phyloP scores from a whole-genome alignment of 2,113 vertebrate species.

The Thunnus maccoyii region DNA sequence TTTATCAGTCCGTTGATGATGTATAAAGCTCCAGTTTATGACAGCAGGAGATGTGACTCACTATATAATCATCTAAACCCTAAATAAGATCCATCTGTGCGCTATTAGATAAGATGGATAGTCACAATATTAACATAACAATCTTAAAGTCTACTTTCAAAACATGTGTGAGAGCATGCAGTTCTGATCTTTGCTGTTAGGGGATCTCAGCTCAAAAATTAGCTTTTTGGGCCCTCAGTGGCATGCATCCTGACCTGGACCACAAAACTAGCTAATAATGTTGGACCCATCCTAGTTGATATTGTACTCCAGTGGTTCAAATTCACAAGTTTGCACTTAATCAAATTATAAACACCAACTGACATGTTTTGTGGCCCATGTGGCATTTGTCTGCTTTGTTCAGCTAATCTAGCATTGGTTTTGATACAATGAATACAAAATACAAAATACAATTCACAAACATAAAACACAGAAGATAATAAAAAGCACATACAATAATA shows the following conservation, averaged over 20 bases:
- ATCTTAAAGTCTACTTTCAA: neutral
- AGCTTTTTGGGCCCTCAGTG: neutral
- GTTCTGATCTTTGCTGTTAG: neutral
- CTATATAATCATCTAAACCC: constrained; percentile 7
- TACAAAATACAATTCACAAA: constrained; percentile 2
- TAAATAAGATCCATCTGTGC: neutral
- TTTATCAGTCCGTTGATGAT: constrained; percentile 25
- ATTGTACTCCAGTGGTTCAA: neutral
- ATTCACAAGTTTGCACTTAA: neutral
- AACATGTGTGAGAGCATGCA: neutral
- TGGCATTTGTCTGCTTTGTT: too few relatives aligned
- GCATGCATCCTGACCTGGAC: neutral
- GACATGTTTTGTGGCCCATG: too few relatives aligned
- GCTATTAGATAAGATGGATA: constrained; percentile 27
- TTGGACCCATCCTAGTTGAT: neutral
- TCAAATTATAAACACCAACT: neutral
- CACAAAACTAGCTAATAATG: neutral
- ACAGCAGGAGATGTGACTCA: constrained; percentile 32
- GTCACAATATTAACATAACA: neutral
- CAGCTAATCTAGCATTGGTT: neutral
- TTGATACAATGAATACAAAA: neutral
- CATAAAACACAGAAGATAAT: too few relatives aligned
- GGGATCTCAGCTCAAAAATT: neutral
- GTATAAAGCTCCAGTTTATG: constrained; percentile 26
- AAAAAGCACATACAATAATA: too few relatives aligned